Evolutionary conservation across 2,888 invertebrate genomes (phyloP).

Genomic region (Julus scanicus): DNA sequence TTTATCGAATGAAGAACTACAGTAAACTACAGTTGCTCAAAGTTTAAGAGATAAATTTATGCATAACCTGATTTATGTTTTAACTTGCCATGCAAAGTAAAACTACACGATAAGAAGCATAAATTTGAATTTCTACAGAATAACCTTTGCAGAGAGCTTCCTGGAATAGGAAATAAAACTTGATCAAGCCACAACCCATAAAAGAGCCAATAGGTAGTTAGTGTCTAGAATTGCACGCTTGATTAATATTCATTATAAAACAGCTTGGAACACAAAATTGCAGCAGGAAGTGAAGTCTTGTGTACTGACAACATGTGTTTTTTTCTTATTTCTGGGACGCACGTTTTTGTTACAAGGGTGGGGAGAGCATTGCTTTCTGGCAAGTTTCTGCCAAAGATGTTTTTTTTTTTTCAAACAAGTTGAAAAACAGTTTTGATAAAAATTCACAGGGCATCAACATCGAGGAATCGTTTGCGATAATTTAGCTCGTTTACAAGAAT

Average conservation of each 20-base stretch:
- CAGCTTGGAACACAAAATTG: not conserved
- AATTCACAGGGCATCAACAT: not conserved
- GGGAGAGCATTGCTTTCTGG: not conserved
- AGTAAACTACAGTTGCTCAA: not conserved
- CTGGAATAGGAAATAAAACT: not conserved
- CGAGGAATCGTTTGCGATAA: not conserved
- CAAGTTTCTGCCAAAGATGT: not conserved
- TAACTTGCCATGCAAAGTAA: not conserved
- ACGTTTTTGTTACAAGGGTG: not conserved
- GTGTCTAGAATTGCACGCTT: not conserved
- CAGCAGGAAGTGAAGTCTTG: conserved; percentile 8
- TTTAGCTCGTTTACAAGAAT: not conserved
- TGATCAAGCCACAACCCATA: conserved; percentile 6
- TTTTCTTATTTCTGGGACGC: not conserved
- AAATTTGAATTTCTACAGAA: not conserved
- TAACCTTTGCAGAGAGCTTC: not conserved
- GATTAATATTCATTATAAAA: not conserved
- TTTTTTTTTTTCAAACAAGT: not conserved
- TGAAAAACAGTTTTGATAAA: not conserved
- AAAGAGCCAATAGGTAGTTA: not conserved
- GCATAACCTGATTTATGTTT: conserved; percentile 1
- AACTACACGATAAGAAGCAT: not conserved
- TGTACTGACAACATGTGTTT: not conserved
- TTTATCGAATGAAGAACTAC: no score
- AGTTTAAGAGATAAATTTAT: not conserved